Evolutionary conservation across 2,797 vertebrate genomes (phyloP).

Genomic region (Chelidonichthys spinosus): DNA sequence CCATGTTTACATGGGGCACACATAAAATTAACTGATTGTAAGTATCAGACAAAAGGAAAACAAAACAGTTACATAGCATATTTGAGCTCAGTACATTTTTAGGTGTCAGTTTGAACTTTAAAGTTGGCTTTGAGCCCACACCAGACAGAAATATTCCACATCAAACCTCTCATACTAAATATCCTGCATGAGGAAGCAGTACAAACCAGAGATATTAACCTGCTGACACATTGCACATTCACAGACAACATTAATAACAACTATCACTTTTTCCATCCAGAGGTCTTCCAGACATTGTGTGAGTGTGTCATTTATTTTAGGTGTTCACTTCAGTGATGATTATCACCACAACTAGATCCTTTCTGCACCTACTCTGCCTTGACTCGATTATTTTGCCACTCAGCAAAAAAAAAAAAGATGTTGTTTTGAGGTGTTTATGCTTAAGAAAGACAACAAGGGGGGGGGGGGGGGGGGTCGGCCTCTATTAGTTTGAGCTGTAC

Average conservation of each 20-base stretch:
- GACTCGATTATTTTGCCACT: slow-evolving; percentile 41
- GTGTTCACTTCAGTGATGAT: slow-evolving; percentile 34
- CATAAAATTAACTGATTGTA: not conserved
- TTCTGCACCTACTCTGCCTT: slow-evolving; percentile 35
- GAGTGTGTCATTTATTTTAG: slow-evolving; percentile 41
- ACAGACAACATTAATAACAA: slow-evolving; percentile 41
- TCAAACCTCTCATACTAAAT: slow-evolving; percentile 1
- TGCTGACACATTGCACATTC: slow-evolving; percentile 34
- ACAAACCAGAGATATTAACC: slow-evolving; percentile 4
- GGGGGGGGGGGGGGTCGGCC: slow-evolving; percentile 41
- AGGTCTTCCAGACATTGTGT: slow-evolving; percentile 34
- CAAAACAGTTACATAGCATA: not conserved
- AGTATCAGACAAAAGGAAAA: not conserved
- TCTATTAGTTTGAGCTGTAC: slow-evolving; percentile 78
- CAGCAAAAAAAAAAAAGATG: slow-evolving; percentile 69
- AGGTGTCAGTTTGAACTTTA: not conserved
- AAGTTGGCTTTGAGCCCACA: not conserved
- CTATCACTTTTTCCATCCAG: slow-evolving; percentile 47
- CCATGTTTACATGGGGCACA: not conserved
- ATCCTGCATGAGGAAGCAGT: not conserved
- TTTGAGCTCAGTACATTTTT: not conserved
- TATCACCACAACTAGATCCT: slow-evolving; percentile 19
- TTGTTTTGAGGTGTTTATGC: slow-evolving; percentile 79
- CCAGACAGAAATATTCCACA: slow-evolving; percentile 4
- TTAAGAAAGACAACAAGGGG: slow-evolving; percentile 59